These are phyloP conservation scores for Pseudococcus viburni DNA, from an alignment of 2,888 invertebrate genomes.

Conservation along the genomic window DNA sequence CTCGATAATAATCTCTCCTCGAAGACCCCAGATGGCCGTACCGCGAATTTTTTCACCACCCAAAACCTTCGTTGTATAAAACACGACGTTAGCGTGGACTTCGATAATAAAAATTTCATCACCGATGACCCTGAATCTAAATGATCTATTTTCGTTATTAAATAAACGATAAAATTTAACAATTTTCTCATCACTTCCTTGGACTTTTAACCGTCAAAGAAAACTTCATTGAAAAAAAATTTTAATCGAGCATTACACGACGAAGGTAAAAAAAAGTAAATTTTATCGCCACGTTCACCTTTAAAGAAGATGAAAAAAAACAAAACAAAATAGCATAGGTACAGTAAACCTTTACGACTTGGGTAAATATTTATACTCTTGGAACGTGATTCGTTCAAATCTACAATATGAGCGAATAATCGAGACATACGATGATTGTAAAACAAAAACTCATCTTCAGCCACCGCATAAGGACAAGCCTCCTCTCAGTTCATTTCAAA, in stretches of 20 bases:
- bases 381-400: slow-evolving; percentile 5
- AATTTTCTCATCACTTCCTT: slow-evolving; percentile 4
- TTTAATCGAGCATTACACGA: not conserved
- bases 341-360: not conserved
- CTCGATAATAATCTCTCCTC: slow-evolving; percentile 3
- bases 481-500: not conserved
- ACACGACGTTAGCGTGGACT: not conserved
- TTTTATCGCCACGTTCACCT: slow-evolving; percentile 34
- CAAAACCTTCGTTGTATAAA: not conserved
- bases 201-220: not conserved
- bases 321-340: not conserved
- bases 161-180: slow-evolving; percentile 21
- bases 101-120: slow-evolving; percentile 18
- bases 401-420: too few species aligned
- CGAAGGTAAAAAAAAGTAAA: not conserved
- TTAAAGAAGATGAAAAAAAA: not conserved
- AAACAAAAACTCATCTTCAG: not conserved
- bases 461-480: too few species aligned
- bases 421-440: not conserved
- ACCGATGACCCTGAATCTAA: not conserved
- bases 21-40: not conserved
- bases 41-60: not conserved
- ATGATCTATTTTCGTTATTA: slow-evolving; percentile 34
- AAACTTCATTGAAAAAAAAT: not conserved
- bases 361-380: slow-evolving; percentile 17